Conservation (phyloP, 2,797 vertebrate genomes). For the Dallia pectoralis region DNA sequence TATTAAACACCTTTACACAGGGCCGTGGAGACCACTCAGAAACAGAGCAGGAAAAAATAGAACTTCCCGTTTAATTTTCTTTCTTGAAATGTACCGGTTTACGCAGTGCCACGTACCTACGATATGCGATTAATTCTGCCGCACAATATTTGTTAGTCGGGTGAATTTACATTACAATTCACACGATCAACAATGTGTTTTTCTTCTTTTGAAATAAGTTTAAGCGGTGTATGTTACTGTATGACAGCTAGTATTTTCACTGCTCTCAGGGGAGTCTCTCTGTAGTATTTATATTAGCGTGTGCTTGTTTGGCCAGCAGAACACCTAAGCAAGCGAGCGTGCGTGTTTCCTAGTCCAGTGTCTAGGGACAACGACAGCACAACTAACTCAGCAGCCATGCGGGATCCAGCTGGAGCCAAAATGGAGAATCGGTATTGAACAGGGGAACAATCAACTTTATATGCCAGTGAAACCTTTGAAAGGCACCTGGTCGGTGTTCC, state of each 20-base stretch:
- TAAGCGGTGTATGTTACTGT: slow-evolving; percentile 29
- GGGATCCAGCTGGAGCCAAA: slow-evolving; percentile 9
- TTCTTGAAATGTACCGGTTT: no score
- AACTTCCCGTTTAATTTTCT: no score
- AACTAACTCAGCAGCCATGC: slow-evolving; percentile 31
- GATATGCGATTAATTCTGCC: no score
- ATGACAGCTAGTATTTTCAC: slow-evolving; percentile 38
- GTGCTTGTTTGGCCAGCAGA: slow-evolving; percentile 37
- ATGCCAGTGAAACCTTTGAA: slow-evolving; percentile 33
- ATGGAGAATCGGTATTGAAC: slow-evolving; percentile 31
- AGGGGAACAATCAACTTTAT: slow-evolving; percentile 30
- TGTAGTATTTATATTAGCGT: slow-evolving; percentile 47
- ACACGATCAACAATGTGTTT: no score
- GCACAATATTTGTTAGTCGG: no score
- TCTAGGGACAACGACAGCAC: slow-evolving; percentile 45
- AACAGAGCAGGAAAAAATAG: background rate
- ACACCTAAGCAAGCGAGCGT: slow-evolving; percentile 38
- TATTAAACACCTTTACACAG: no score
- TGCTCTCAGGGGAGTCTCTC: slow-evolving; percentile 39
- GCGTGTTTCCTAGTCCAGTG: slow-evolving; percentile 36
- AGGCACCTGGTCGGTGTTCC: background rate
- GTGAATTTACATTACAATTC: no score
- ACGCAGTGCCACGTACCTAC: no score
- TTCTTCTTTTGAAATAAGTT: background rate
- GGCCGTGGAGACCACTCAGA: background rate